Base-by-base conservation (phyloP, 2,888 invertebrate genomes). In the Phragmatobia fuliginosa region DNA sequence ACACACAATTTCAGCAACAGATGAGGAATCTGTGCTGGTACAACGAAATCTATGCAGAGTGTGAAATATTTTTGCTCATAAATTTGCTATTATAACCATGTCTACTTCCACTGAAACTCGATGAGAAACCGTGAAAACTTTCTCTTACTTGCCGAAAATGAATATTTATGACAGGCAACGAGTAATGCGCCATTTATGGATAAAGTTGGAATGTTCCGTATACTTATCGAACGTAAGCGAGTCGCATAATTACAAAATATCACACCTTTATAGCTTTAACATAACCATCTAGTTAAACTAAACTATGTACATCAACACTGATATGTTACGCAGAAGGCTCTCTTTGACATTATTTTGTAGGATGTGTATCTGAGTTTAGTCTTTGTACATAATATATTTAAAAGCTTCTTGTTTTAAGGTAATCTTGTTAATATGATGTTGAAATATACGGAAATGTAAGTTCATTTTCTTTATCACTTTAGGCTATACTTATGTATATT, bases 141-240 rank as follows among this genome's bases (percentile, higher is more conserved):
- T 90, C 87, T 89, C 91, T 88, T 87, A 88, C 89, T 90, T 91
- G 87, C 88, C 88, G 88, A 92, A 93, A 94, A 94, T 94, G 93
- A 94, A 94, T 94, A 94, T 94, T 94, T 94, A 94, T 94, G 91
- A 91, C 91, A 87, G 88, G 88, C 91, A 90, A 87, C 90, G 89
- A 90, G 90, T 92, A 92, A 93, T 91, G 90, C 90, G 89, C 91
- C 93, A 91, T 94, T 94, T 94, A 93, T 94, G 92, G 91, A 89
- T 88, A 90, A 94, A 94, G 92, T 94, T 94, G 84, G 88, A 91
- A 91, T 90, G 90, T 91, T 92, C 87, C 85, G 83, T 83, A 86
- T 88, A 91, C 90, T 91, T 92, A 92, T 91, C 90, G 87, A 88
- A 88, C 84, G 84, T 83, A 87, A 89, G 87, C 85, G 87, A 87